A percentile compares a stretch with the other conserved stretches of the same genome.
phyloP scores from a whole-genome alignment of 2,888 invertebrate species.

The Argyra leucocephala region DNA sequence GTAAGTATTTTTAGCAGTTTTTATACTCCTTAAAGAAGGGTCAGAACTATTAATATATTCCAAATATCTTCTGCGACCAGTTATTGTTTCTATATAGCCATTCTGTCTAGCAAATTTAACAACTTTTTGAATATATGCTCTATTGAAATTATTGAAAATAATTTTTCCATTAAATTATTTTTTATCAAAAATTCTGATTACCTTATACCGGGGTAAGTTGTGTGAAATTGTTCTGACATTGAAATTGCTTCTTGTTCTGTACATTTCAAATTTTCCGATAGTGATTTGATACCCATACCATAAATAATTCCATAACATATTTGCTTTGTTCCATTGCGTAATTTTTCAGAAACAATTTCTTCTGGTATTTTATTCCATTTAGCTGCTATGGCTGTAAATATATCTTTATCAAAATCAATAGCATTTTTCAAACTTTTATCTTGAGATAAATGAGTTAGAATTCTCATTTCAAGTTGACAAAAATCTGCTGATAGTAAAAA shows the following conservation, averaged over 20 bases:
- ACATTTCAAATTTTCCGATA: constrained; percentile 70
- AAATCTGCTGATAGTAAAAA: constrained; percentile 86
- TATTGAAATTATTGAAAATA: constrained; percentile 21
- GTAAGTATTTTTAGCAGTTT: neutral
- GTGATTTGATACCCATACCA: constrained; percentile 80
- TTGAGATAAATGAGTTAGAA: constrained; percentile 80
- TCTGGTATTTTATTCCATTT: constrained; percentile 66
- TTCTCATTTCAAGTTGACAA: constrained; percentile 88
- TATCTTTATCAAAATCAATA: constrained; percentile 60
- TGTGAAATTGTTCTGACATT: constrained; percentile 74
- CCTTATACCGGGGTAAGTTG: constrained; percentile 60
- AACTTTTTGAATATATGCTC: constrained; percentile 37
- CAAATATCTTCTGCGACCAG: constrained; percentile 67
- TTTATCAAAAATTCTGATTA: constrained; percentile 46
- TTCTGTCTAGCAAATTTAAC: constrained; percentile 55
- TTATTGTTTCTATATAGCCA: constrained; percentile 78
- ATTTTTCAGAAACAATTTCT: constrained; percentile 61
- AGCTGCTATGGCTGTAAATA: constrained; percentile 77
- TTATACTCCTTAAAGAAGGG: constrained; percentile 51
- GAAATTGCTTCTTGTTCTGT: constrained; percentile 66
- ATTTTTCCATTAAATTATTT: constrained; percentile 20
- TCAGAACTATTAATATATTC: constrained; percentile 60
- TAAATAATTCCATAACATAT: constrained; percentile 95
- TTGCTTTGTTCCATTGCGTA: constrained; percentile 81
- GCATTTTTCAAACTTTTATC: constrained; percentile 61